Evolutionary conservation across 2,113 vertebrate genomes (phyloP), one percentile per base, ranked within the genome.

Genomic region (Aleadryas rufinucha): DNA sequence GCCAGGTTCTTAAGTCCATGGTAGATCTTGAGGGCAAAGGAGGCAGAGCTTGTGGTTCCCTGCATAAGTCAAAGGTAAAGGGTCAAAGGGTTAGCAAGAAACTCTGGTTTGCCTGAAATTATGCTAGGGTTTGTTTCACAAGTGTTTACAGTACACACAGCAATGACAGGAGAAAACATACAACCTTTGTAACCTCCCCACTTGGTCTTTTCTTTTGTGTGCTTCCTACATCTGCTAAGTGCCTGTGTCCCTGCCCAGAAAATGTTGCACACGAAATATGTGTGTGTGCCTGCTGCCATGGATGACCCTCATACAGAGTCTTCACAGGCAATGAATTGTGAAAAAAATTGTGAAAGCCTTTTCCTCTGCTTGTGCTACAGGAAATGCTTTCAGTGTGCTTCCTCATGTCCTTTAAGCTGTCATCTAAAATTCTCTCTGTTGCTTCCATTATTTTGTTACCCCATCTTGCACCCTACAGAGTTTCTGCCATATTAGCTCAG

Each of bases 221-320:
- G 26, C 33, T 31, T 59, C 45, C 41, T 54, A 4, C 1, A 0
- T 57, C n/a, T 17, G 26, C 39, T 63, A 53, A 35, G 35, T n/a
- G 30, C 57, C n/a, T 5, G 24, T 33, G 11, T 26, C 53, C 50
- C 16, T 61, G 26, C 64, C 60, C 33, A 31, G 24, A 53, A 90
- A 65, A 45, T 4, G 13, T 4, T 63, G 31, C 54, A 45, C n/a
- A 39, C 20, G 23, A 45, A 57, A 17, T 0, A 0, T 14, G 8
- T 0, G 0, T 14, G 8, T 13, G 3, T 17, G 61, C n/a, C 41
- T n/a, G 41, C 35, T 90, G 3, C 69, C n/a, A 17, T 3, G 45
- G 76, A 12, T 41, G 33, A 45, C 71, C 45, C 59, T 77, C 59
- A 27, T 3, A 33, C 28, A 56, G 33, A 37, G 31, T 24, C 63